Conservation (phyloP, 2,113 vertebrate genomes). For the Xiphophorus maculatus region DNA sequence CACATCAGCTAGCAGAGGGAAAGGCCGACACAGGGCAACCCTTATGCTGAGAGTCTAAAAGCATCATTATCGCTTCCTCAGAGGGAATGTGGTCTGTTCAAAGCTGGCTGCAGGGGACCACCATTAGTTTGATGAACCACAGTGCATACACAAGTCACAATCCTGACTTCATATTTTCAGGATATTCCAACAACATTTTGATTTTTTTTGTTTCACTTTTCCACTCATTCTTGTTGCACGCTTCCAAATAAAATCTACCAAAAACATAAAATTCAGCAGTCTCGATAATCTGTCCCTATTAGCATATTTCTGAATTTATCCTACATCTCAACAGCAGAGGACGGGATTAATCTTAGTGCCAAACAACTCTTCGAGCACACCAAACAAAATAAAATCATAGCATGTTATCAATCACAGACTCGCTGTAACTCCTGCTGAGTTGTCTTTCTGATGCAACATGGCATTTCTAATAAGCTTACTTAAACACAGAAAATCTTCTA, state of each 20-base stretch:
- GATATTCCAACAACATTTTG: background rate
- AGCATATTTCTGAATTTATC: conserved; percentile 9
- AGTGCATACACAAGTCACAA: background rate
- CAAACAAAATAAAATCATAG: conserved; percentile 21
- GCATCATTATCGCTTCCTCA: conserved; percentile 22
- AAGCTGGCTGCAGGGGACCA: background rate
- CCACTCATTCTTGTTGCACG: background rate
- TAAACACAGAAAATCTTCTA: background rate
- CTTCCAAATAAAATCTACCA: conserved; percentile 2
- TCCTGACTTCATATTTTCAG: conserved; percentile 11
- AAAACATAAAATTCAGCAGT: background rate
- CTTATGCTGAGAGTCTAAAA: conserved; percentile 30
- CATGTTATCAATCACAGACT: background rate
- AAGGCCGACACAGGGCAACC: conserved; percentile 10
- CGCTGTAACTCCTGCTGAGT: background rate
- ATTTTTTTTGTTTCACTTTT: background rate
- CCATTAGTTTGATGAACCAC: background rate
- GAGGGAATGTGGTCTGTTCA: conserved; percentile 1
- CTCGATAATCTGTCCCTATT: background rate
- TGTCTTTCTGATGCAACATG: background rate
- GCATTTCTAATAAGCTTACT: conserved; percentile 5
- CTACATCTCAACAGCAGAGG: conserved; percentile 8
- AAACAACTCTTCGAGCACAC: conserved; percentile 2
- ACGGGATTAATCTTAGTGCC: conserved; percentile 5
- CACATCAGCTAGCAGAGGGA: conserved; percentile 7